Percentiles rank a stretch among this genome's conserved stretches.
Evolutionary conservation across 2,113 vertebrate species (phyloP).

Genomic region (Chamaetylas fuelleborni): DNA sequence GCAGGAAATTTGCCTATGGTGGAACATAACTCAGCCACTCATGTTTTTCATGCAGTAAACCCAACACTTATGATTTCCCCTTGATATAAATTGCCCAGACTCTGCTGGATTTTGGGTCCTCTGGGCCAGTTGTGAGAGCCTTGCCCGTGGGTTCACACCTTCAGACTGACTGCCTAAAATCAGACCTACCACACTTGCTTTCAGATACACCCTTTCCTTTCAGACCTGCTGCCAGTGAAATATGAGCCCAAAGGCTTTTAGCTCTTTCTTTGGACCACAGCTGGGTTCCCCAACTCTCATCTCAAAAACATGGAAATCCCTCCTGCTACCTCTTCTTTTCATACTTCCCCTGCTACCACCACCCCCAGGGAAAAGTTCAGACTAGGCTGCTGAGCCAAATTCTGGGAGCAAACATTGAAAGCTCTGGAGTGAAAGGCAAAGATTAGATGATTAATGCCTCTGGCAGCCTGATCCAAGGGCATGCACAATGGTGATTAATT

Average conservation of each 20-base stretch:
- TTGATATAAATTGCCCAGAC: neutral
- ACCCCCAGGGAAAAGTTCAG: neutral
- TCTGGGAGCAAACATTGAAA: conserved; percentile 3
- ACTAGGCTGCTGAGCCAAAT: conserved; percentile 16
- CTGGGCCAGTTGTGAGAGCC: neutral
- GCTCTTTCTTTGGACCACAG: neutral
- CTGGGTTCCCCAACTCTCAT: neutral
- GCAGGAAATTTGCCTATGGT: neutral
- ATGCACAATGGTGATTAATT: conserved; percentile 70
- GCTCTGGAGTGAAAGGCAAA: conserved; percentile 57
- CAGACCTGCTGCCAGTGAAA: neutral
- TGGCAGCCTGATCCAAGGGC: conserved; percentile 60
- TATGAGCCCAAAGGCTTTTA: neutral
- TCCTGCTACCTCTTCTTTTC: neutral
- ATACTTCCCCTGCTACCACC: neutral
- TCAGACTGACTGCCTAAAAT: neutral
- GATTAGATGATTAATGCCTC: conserved; percentile 67
- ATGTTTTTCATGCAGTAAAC: neutral
- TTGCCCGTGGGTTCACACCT: fast-evolving
- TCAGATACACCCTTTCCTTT: neutral
- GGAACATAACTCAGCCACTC: neutral
- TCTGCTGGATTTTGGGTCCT: neutral
- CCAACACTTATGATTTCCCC: neutral
- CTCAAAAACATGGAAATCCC: neutral
- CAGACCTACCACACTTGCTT: neutral